Evolutionary conservation across 2,888 invertebrate species (phyloP), one percentile per base, ranked within the genome.

Genomic region (Melieria omissa): DNA sequence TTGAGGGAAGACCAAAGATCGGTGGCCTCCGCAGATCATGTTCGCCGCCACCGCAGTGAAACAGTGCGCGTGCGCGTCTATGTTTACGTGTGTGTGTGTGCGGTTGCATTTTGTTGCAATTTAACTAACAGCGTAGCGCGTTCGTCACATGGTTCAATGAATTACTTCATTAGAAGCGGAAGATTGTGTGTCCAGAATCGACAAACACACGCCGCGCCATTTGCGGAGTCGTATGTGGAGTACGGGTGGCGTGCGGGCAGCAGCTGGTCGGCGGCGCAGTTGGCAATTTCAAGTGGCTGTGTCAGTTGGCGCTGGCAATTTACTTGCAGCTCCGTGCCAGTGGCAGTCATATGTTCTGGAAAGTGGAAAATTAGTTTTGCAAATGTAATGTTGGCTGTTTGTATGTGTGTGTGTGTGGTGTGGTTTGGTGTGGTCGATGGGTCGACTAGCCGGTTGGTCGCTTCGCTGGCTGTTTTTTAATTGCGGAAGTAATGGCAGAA

Each of bases 161-260:
- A 82, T 82, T 82, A 82, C 82, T 82, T 82, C 83, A 82, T 82
- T 82, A 82, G 82, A 75, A 74, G 83, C 80, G 79, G 79, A 78
- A 80, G 75, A 14, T 14, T 57, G 60, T 29, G n/a, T 29, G 42
- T 62, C 5, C 29, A 29, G 29, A 29, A 29, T 29, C 29, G 29
- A 58, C 5, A 58, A 4, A 7, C 14, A 16, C 10, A 29, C 7
- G 29, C 42, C 52, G 29, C 52, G 5, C 10, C 42, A 45, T 29
- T 65, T 14, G 44, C 16, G 29, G 44, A n/a, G n/a, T 10, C 29
- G 44, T 55, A 44, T 5, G 3, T 58, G 58, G 42, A 5, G 12
- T 16, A 12, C 10, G 10, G 1, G 29, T n/a, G 1, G 62, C 45
- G 46, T 46, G 6, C 12, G 47, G 9, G 16, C 54, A 4, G 12